Percentiles rank a stretch among this genome's conserved stretches.
Conservation (phyloP, 2,797 vertebrate species). For the Parambassis ranga region DNA sequence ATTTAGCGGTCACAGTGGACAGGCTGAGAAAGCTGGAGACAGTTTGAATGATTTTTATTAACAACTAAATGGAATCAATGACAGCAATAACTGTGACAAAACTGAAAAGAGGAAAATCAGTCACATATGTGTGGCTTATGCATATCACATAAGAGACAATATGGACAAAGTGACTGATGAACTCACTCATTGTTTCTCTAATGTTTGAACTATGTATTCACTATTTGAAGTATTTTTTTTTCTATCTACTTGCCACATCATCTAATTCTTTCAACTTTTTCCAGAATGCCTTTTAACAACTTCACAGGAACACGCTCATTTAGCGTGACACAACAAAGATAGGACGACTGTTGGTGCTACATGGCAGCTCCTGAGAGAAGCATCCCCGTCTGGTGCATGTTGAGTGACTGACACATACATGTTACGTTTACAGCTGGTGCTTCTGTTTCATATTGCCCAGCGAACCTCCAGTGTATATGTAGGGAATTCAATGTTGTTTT, state of each 20-base stretch:
- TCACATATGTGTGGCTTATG: constrained; percentile 8
- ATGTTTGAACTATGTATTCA: not conserved
- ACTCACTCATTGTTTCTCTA: not conserved
- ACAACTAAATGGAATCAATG: not conserved
- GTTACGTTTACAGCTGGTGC: constrained; percentile 45
- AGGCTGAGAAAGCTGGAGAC: not conserved
- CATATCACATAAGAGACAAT: constrained; percentile 16
- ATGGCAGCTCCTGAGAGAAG: constrained; percentile 36
- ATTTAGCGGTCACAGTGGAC: constrained; percentile 34
- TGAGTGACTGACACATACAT: constrained; percentile 3
- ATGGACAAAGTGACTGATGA: not conserved
- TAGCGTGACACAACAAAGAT: no score
- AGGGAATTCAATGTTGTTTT: not conserved
- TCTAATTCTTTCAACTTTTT: constrained; percentile 27
- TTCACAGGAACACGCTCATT: not conserved
- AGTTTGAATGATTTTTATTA: not conserved
- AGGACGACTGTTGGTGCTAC: constrained; percentile 56
- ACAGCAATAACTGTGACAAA: constrained; percentile 56
- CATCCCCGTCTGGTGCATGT: not conserved
- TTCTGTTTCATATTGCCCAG: no score
- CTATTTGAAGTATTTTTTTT: constrained; percentile 10
- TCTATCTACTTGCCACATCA: not conserved
- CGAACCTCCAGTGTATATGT: not conserved
- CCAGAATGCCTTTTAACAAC: constrained; percentile 42
- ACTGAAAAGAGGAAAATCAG: not conserved